These are phyloP conservation scores for Epizoanthus fatuus DNA, from an alignment of 92 coral and sea anemone species.

Conservation along the genomic window DNA sequence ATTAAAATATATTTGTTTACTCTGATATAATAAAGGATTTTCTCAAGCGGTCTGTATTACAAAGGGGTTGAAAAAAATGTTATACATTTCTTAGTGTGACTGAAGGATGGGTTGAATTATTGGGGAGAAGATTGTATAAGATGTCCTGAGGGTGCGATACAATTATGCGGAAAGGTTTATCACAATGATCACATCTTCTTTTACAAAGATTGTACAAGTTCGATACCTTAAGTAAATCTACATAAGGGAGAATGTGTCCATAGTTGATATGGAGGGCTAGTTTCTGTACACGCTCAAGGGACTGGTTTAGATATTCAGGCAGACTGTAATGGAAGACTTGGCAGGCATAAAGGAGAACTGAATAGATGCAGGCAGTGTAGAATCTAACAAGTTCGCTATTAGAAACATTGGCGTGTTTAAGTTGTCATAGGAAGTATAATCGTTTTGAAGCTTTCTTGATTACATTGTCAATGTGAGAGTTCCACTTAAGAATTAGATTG, in stretches of 20 bases:
- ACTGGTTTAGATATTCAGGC: conserved; percentile 27
- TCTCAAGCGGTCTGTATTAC: conserved; percentile 37
- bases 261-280: conserved; percentile 30
- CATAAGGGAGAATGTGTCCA: conserved; percentile 36
- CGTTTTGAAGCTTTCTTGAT: conserved; percentile 35
- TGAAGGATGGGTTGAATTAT: conserved; percentile 11
- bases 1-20: too few relatives aligned
- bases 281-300: conserved; percentile 33
- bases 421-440: conserved; percentile 25
- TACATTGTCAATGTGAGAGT: conserved; percentile 24
- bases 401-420: conserved; percentile 18
- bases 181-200: conserved; percentile 33
- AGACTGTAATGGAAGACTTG: conserved; percentile 36
- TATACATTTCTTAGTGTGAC: conserved; percentile 17
- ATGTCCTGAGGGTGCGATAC: conserved; percentile 13
- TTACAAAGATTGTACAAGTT: conserved; percentile 26
- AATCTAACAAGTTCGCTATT: conserved; percentile 15
- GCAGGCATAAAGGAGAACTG: conserved; percentile 33
- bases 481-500: conserved; percentile 16
- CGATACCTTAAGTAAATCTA: conserved; percentile 30
- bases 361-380: conserved; percentile 15
- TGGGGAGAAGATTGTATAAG: conserved; percentile 37
- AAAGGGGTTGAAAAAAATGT: conserved; percentile 28
- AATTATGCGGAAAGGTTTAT: conserved; percentile 27
- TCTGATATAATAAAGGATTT: conserved; percentile 45